These are phyloP conservation scores for Siniperca chuatsi DNA, from an alignment of 2,113 vertebrate species.

Conservation along the genomic window DNA sequence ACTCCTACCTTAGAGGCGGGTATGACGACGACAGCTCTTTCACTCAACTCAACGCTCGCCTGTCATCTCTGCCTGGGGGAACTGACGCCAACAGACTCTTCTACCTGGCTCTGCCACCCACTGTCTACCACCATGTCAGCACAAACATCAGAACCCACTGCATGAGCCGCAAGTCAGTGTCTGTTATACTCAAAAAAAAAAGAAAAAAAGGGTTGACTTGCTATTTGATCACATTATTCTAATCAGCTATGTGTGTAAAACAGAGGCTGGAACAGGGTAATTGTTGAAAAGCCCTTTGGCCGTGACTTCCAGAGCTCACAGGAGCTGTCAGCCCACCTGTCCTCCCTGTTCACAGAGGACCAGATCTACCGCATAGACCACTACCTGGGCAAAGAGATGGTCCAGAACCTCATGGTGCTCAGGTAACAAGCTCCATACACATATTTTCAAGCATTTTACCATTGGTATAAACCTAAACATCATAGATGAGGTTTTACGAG, in stretches of 20 bases:
- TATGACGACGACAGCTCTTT: conserved; percentile 75
- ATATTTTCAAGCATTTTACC: background rate
- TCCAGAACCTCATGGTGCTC: conserved; percentile 95
- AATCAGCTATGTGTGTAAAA: conserved; percentile 28
- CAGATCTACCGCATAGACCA: conserved; percentile 95
- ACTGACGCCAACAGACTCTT: conserved; percentile 87
- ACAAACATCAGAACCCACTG: conserved; percentile 78
- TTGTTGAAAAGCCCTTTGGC: conserved; percentile 94
- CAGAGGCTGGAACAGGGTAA: conserved; percentile 92
- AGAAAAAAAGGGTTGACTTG: background rate
- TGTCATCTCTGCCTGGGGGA: conserved; percentile 74
- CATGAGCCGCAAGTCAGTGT: conserved; percentile 86
- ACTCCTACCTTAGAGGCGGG: conserved; percentile 75
- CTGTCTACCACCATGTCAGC: conserved; percentile 72
- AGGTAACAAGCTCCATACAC: conserved; percentile 76
- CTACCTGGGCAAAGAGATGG: conserved; percentile 95
- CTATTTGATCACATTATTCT: background rate
- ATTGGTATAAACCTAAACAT: background rate
- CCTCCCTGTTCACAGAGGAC: conserved; percentile 87
- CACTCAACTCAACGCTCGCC: conserved; percentile 68
- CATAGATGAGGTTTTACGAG: background rate
- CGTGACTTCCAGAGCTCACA: conserved; percentile 91
- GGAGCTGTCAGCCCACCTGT: conserved; percentile 89
- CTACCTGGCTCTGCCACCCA: conserved; percentile 86
- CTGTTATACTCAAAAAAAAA: background rate